A percentile compares a stretch with the other conserved stretches of the same genome.
phyloP scores from a whole-genome alignment of 2,888 invertebrate genomes.

The Eretmocerus hayati region DNA sequence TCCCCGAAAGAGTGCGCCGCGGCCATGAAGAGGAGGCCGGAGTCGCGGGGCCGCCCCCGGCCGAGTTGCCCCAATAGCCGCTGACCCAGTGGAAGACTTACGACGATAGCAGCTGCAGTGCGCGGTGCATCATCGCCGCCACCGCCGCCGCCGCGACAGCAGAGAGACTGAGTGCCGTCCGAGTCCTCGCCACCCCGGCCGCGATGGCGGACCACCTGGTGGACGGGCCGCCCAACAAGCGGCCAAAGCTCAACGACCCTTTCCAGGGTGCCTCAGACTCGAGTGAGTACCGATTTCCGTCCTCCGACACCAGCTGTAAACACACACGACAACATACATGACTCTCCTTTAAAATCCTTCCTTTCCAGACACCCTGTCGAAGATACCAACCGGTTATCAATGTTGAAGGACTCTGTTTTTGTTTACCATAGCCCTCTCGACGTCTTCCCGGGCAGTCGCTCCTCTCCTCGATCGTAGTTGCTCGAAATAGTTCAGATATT shows the following conservation, averaged over 20 bases:
- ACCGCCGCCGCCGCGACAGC: background rate
- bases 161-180: too few species aligned
- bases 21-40: background rate
- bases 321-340: too few species aligned
- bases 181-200: background rate
- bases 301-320: too few species aligned
- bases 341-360: too few species aligned
- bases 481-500: too few species aligned
- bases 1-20: background rate
- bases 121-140: background rate
- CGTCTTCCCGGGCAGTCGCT: too few species aligned
- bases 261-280: slow-evolving; percentile 76
- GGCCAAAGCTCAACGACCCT: slow-evolving; percentile 82
- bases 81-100: background rate
- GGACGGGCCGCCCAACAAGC: slow-evolving; percentile 94
- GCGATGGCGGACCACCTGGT: slow-evolving; percentile 87
- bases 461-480: too few species aligned
- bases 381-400: too few species aligned
- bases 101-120: background rate
- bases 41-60: background rate
- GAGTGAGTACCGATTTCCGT: slow-evolving; percentile 54
- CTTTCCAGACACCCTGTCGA: too few species aligned
- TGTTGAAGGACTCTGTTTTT: too few species aligned
- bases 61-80: background rate
- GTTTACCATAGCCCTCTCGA: too few species aligned